Base-by-base conservation (phyloP, 92 coral and sea anemone genomes). In the Chrysogorgia sp. region DNA sequence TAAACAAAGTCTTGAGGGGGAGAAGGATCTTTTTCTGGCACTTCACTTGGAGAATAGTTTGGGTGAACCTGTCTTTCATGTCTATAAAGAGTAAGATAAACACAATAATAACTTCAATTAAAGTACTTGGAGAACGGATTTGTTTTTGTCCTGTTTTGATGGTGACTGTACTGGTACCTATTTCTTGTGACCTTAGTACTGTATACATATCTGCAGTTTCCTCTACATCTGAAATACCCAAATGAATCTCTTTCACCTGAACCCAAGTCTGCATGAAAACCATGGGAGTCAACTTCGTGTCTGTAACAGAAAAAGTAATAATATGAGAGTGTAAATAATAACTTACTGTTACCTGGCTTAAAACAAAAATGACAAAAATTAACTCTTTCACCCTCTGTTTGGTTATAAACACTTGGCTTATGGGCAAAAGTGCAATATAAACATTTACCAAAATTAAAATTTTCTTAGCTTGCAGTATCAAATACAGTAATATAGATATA, bases 131-230 rank as follows among this genome's bases (percentile, higher is more conserved):
- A 23, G 7, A 31, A 5, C 24, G 21, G 40, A 23, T 63, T 63
- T 23, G 28, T 23, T 31, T 10, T 75, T 26, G 22, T 29, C 59
- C 45, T 22, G 29, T 47, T 9, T 22, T 29, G 20, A 34, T 21
- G 1, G 1, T 23, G 28, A 45, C 19, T 23, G 31, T 52, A 58
- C 41, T n/a, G 20, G 31, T 34, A 84, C 88, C 81, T 84, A 64
- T 75, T 77, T 77, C 88, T 66, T 77, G 82, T 78, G 12, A 71
- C 84, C 48, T 78, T 78, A 17, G 88, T 84, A 35, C 82, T 84
- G 59, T 63, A 84, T 2, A 84, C 88, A 33, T 60, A 61, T 24
- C 84, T 84, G 58, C 88, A 84, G 8, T 74, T 34, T 70, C 69
- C 75, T 34, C 88, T 40, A 56, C 88, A 78, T 43, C 34, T 78